Base-by-base conservation (phyloP, 1,140 invertebrate genomes). In the Bombus difficillimus region DNA sequence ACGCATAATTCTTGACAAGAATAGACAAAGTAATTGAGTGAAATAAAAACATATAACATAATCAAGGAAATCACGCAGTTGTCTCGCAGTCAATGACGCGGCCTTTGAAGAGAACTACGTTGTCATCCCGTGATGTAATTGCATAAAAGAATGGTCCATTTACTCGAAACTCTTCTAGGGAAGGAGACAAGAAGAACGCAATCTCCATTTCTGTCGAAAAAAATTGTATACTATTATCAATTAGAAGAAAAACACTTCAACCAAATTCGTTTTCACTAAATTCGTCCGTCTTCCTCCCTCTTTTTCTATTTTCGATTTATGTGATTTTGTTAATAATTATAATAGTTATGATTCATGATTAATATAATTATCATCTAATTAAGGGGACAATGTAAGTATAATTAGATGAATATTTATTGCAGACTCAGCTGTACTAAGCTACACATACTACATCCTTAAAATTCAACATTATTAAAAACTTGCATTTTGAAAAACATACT, bases 141-240 rank as follows among this genome's bases (percentile, higher is more conserved):
- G 73, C 34, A 39, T 68, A 69, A 77, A 57, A 53, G 64, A 83
- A 83, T 32, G 74, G 64, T 22, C 82, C 32, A 32, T 78, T 77
- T 69, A 57, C 39, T 62, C 37, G 47, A 74, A 72, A 59, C 5
- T 32, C 53, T n/a, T 72, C 69, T 43, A 41, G 5, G 13, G 34
- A 25, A n/a, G 18, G 18, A 25, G 5, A 41, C 12, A n/a, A 37
- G 43, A 47, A 71, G 64, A 22, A 1, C 8, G 8, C 37, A 47
- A 80, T 3, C 25, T 47, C 32, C 12, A 57, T 2, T 53, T n/a
- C 78, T 81, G 79, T 71, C 18, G 34, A 81, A 68, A 68, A 79
- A 66, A 79, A 79, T 47, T 47, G 28, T 25, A 39, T 6, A 79
- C 6, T 28, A 13, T 79, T 69, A 79, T 25, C 41, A 62, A 34